Conservation (phyloP, 2,797 vertebrate species). For the Eutrigla gurnardus region DNA sequence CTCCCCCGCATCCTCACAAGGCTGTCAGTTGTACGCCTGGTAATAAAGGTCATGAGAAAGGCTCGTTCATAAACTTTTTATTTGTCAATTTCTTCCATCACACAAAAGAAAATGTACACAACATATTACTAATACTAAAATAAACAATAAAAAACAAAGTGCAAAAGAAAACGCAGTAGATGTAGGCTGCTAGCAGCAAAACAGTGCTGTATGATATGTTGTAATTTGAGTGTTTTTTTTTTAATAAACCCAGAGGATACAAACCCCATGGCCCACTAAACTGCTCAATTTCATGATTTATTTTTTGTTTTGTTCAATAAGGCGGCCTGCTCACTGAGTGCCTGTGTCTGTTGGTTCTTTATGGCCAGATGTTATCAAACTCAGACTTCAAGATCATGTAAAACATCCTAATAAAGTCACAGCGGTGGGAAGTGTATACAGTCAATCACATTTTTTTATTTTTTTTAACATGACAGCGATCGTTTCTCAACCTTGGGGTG, state of each 20-base stretch:
- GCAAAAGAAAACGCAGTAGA: too few relatives aligned
- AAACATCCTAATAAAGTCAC: neutral
- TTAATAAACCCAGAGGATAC: slow-evolving; percentile 43
- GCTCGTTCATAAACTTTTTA: slow-evolving; percentile 11
- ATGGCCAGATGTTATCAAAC: slow-evolving; percentile 10
- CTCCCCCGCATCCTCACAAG: neutral
- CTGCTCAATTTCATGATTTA: slow-evolving; percentile 29
- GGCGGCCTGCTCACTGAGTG: neutral
- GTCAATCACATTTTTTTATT: neutral
- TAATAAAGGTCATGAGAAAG: slow-evolving; percentile 54
- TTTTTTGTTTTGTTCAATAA: neutral
- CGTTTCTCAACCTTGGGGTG: neutral
- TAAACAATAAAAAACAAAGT: too few relatives aligned
- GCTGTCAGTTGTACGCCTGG: slow-evolving; percentile 14
- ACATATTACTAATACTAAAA: too few relatives aligned
- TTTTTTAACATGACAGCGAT: neutral
- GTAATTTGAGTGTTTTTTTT: too few relatives aligned
- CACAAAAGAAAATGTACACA: too few relatives aligned
- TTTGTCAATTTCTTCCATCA: too few relatives aligned
- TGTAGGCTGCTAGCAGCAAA: too few relatives aligned
- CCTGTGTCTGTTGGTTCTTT: neutral
- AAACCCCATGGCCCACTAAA: slow-evolving; percentile 37
- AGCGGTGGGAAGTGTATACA: neutral
- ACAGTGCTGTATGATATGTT: too few relatives aligned
- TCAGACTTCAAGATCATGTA: neutral